Evolutionary conservation across 2,888 invertebrate genomes (phyloP).

Genomic region (Allygus modestus): DNA sequence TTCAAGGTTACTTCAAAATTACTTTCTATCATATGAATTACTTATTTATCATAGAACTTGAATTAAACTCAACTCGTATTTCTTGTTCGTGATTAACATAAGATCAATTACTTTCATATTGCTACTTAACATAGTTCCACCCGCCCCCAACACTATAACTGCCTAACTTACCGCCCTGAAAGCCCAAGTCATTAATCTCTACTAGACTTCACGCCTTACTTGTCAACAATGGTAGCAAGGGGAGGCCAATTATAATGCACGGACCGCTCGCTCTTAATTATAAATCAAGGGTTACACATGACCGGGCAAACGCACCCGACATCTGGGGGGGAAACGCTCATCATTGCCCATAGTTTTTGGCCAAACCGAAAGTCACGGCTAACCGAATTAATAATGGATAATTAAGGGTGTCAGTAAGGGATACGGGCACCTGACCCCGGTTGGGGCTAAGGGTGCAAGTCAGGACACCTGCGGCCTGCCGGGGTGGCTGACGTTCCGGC

Average conservation of each 20-base stretch:
- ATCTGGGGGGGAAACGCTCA: not conserved
- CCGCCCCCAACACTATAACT: too few relatives aligned
- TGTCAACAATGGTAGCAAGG: conserved; percentile 6
- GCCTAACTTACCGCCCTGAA: not conserved
- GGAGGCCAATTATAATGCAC: conserved; percentile 19
- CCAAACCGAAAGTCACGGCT: conserved; percentile 33
- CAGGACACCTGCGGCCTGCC: not conserved
- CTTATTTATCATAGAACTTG: too few relatives aligned
- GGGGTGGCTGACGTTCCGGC: not conserved
- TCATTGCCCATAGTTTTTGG: conserved; percentile 34
- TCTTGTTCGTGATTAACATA: too few relatives aligned
- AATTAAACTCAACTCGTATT: too few relatives aligned
- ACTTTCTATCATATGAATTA: too few relatives aligned
- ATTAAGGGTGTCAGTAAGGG: conserved; percentile 21
- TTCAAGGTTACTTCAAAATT: too few relatives aligned
- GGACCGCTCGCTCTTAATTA: conserved; percentile 18
- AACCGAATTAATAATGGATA: conserved; percentile 36
- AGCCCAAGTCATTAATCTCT: not conserved
- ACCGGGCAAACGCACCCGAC: too few relatives aligned
- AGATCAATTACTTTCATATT: too few relatives aligned
- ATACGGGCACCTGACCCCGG: not conserved
- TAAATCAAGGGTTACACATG: conserved; percentile 28
- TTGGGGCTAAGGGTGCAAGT: not conserved
- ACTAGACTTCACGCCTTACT: not conserved
- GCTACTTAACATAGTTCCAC: too few relatives aligned